Conservation (phyloP, 2,888 invertebrate genomes). For the Philaethria dido region DNA sequence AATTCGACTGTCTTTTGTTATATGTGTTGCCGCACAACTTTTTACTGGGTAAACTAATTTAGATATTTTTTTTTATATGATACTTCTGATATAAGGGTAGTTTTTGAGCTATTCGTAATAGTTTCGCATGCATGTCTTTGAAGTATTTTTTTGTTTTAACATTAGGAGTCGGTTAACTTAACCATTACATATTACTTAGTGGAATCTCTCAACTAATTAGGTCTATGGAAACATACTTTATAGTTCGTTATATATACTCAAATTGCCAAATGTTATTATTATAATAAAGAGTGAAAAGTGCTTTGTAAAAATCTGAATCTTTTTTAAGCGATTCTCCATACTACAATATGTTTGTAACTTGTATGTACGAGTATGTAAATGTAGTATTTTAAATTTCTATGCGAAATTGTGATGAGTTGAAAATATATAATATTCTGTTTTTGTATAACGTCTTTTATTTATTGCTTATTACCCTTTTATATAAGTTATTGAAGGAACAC, state of each 20-base stretch:
- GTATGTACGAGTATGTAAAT: conserved; percentile 49
- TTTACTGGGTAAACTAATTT: no score
- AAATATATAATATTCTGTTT: conserved; percentile 69
- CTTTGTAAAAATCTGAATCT: conserved; percentile 37
- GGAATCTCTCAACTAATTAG: neutral
- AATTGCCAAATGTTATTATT: conserved; percentile 30
- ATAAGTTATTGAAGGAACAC: no score
- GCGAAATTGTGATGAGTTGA: conserved; percentile 68
- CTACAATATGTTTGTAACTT: conserved; percentile 41
- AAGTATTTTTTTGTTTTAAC: no score
- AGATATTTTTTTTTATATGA: no score
- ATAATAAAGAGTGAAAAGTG: conserved; percentile 13
- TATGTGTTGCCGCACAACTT: no score
- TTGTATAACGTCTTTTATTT: conserved; percentile 56
- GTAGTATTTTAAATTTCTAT: conserved; percentile 70
- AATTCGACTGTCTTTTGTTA: no score
- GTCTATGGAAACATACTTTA: neutral
- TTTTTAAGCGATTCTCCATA: conserved; percentile 40
- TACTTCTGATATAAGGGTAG: no score
- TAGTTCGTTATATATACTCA: conserved; percentile 16
- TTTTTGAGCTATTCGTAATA: no score
- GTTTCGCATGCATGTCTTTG: no score
- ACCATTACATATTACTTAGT: neutral
- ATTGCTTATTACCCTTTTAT: no score
- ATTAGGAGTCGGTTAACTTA: neutral